phyloP scores from a whole-genome alignment of 2,797 vertebrate genomes.

The Manis pentadactyla region DNA sequence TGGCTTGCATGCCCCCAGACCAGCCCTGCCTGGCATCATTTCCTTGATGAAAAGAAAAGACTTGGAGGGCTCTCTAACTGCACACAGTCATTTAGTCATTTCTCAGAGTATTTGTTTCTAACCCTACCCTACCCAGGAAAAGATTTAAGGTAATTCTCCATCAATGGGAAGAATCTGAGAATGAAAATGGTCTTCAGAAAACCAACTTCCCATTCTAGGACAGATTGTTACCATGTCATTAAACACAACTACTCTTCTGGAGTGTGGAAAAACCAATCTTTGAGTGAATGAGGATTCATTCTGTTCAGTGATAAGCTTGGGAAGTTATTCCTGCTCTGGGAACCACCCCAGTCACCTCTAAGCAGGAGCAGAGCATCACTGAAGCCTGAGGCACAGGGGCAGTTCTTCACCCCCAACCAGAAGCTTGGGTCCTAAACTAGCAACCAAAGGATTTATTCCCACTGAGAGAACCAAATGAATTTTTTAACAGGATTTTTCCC shows the following conservation, averaged over 20 bases:
- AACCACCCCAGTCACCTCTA: not conserved
- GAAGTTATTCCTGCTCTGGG: not conserved
- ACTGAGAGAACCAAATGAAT: not conserved
- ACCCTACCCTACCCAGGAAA: not conserved
- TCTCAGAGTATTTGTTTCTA: constrained; percentile 40
- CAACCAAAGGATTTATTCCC: not conserved
- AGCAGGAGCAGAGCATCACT: not conserved
- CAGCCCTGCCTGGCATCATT: not conserved
- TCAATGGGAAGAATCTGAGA: not conserved
- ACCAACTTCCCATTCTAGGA: not conserved
- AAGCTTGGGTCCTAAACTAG: not conserved
- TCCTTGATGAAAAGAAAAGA: not conserved
- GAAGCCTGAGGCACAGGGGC: not conserved
- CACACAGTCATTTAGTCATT: not conserved
- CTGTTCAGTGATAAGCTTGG: not conserved
- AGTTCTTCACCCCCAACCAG: not conserved
- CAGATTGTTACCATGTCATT: not conserved
- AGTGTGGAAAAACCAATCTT: not conserved
- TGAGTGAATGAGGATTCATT: not conserved
- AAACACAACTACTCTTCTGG: not conserved
- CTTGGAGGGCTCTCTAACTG: not conserved
- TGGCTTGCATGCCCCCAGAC: not conserved
- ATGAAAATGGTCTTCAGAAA: not conserved
- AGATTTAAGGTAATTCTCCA: not conserved
- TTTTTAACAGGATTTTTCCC: not conserved